A percentile compares a stretch with the other conserved stretches of the same genome.
Evolutionary conservation across 1,140 invertebrate species (phyloP).

Genomic region (Scaptomyza hsui): DNA sequence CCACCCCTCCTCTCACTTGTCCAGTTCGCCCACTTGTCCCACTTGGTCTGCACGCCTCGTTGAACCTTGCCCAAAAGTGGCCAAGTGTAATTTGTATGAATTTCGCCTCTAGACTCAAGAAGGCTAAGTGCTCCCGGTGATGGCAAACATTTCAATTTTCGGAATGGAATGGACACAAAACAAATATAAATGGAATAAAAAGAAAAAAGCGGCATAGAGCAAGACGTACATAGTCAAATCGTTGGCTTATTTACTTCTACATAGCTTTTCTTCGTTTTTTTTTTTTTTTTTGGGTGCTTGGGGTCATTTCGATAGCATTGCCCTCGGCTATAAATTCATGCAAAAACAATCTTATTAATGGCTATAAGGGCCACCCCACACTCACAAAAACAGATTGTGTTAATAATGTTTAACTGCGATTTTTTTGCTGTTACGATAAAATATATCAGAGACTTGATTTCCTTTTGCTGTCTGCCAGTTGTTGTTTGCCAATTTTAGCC

Average conservation of each 20-base stretch:
- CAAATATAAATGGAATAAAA: conserved; percentile 12
- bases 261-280: conserved; percentile 30
- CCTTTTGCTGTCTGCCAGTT: conserved; percentile 61
- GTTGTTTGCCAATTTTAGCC: conserved; percentile 75
- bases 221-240: conserved; percentile 22
- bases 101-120: conserved; percentile 51
- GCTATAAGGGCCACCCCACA: conserved; percentile 50
- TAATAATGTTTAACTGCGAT: conserved; percentile 82
- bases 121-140: conserved; percentile 64
- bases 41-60: conserved; percentile 63
- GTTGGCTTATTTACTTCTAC: conserved; percentile 72
- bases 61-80: conserved; percentile 72
- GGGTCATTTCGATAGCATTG: conserved; percentile 35
- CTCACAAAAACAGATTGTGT: conserved; percentile 32
- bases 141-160: conserved; percentile 80
- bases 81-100: conserved; percentile 69
- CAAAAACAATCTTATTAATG: conserved; percentile 82
- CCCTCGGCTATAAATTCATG: conserved; percentile 75
- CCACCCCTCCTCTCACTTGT: background rate
- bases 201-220: conserved; percentile 43
- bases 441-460: conserved; percentile 69
- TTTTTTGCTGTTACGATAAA: conserved; percentile 61
- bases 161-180: conserved; percentile 52
- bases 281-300: conserved; percentile 20
- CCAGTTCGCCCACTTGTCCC: conserved; percentile 22